phyloP scores from a whole-genome alignment of 2,113 vertebrate species.

The Danio rerio region DNA sequence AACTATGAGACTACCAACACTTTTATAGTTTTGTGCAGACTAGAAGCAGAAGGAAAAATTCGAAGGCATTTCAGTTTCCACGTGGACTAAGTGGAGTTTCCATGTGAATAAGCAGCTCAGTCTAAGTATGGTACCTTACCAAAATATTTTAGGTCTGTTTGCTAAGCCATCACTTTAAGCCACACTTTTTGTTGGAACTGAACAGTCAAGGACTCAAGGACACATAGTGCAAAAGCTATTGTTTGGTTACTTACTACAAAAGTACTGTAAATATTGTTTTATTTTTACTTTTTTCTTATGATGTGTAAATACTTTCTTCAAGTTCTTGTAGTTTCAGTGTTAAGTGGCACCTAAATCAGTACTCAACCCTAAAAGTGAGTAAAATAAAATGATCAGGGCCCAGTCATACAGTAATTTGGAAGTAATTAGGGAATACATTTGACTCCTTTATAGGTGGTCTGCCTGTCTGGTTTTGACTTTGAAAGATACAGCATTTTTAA shows the following conservation, averaged over 20 bases:
- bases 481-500: background rate
- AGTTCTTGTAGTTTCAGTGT: too few relatives aligned
- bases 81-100: conserved; percentile 40
- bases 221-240: background rate
- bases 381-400: too few relatives aligned
- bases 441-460: too few relatives aligned
- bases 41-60: conserved; percentile 37
- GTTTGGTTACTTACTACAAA: background rate
- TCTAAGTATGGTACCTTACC: conserved; percentile 11
- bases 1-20: conserved; percentile 18
- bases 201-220: background rate
- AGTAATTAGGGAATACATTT: too few relatives aligned
- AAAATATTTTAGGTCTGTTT: conserved; percentile 32
- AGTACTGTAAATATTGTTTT: background rate
- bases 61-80: conserved; percentile 16
- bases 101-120: conserved; percentile 35
- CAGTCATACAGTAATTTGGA: too few relatives aligned
- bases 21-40: conserved; percentile 31
- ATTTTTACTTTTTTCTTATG: background rate
- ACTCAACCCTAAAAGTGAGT: too few relatives aligned
- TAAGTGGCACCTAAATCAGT: too few relatives aligned
- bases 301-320: too few relatives aligned
- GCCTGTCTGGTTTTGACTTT: background rate
- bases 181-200: conserved; percentile 32
- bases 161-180: conserved; percentile 39